Evolutionary conservation across 2,888 invertebrate species (phyloP), one percentile per base, ranked within the genome.

Genomic region (Trachelus stipa): DNA sequence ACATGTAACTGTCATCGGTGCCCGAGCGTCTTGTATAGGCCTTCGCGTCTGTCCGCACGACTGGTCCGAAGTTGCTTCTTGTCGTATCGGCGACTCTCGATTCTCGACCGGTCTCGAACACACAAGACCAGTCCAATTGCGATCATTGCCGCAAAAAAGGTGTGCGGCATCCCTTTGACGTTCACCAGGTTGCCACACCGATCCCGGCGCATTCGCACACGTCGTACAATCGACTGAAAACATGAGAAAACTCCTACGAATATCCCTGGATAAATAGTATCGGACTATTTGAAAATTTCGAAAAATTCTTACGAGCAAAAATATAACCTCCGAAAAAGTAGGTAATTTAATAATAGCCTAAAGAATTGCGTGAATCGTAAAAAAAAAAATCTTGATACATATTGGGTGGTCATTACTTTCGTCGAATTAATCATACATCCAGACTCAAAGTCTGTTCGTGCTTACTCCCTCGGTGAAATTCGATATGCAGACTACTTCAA

Each of bases 1-100:
- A 91, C 90, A 89, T 90, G 90, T 90, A 90, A 90, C 90, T 90
- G 90, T 90, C 91, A 90, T 89, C 88, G 85, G 77, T 76, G 81
- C 80, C 79, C 79, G 74, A 34, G 74, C 73, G 37, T 30, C 30
- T 71, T 73, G 80, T 83, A 79, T 83, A 82, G 82, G 82, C 81
- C 80, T 80, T 81, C 34, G 76, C 79, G 77, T 30, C 73, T 82
- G 77, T 79, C 76, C 68, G 56, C 35, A 76, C 33, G 30, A 37
- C n/a, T 75, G 15, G 34, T 75, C 75, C 69, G 9, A 33, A 68
- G 74, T 34, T 74, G 35, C 37, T 33, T 77, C 77, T 76, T 69
- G 73, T 69, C 80, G 68, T 34, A 73, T 73, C 77, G 76, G 76
- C 87, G 85, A 85, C 84, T 83, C 81, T 84, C 85, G 83, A 86